Percentiles rank a stretch among this genome's conserved stretches.
phyloP scores from a whole-genome alignment of 2,888 invertebrate genomes.

The Erebia aethiops region DNA sequence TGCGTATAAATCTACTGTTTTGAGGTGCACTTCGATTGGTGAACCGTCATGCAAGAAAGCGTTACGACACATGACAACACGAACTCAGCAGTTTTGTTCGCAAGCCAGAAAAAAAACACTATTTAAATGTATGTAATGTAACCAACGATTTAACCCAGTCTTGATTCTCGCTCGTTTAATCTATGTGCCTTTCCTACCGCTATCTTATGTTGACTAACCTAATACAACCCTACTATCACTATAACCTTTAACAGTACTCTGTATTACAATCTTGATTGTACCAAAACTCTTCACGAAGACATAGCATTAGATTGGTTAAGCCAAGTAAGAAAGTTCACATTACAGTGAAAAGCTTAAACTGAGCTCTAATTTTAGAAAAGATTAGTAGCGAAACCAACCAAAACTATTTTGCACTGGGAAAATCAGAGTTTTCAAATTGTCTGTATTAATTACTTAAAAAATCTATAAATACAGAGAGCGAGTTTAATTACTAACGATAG shows the following conservation, averaged over 20 bases:
- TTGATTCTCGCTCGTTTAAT: conserved; percentile 56
- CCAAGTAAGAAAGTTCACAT: background rate
- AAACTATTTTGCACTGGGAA: too few species aligned
- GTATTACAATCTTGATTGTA: background rate
- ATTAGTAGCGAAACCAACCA: too few species aligned
- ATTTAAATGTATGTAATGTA: background rate
- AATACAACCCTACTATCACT: conserved; percentile 39
- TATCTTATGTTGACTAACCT: conserved; percentile 31
- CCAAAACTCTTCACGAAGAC: background rate
- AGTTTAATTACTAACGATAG: too few species aligned
- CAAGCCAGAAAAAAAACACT: background rate
- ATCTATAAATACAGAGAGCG: too few species aligned
- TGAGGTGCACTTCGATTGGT: too few species aligned
- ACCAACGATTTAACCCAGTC: conserved; percentile 56
- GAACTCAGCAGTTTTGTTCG: background rate
- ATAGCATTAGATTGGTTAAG: background rate
- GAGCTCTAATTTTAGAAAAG: too few species aligned
- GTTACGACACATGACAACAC: too few species aligned
- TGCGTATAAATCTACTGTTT: too few species aligned
- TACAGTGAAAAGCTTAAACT: background rate
- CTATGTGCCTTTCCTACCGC: conserved; percentile 45
- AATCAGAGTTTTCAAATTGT: too few species aligned
- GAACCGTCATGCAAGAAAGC: too few species aligned
- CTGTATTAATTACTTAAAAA: too few species aligned
- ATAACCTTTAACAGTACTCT: conserved; percentile 9